These are phyloP conservation scores for Dryobotodes eremita DNA, from an alignment of 2,888 invertebrate species.

Conservation along the genomic window DNA sequence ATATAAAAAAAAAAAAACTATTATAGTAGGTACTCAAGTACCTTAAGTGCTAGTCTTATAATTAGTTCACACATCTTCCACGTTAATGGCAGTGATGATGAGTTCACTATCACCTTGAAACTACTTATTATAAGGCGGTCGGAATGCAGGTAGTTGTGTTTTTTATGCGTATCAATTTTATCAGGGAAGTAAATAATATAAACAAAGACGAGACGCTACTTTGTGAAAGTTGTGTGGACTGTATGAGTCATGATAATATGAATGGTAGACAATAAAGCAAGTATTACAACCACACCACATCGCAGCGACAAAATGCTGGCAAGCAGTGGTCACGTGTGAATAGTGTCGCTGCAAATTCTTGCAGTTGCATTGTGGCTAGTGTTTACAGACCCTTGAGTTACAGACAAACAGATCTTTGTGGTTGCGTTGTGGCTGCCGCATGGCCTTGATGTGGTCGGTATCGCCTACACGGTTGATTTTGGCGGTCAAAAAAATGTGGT, in stretches of 20 bases:
- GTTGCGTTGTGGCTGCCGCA: no score
- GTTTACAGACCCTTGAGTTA: no score
- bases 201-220: constrained; percentile 32
- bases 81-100: constrained; percentile 22
- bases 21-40: not conserved
- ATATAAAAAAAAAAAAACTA: constrained; percentile 2
- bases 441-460: no score
- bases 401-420: no score
- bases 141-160: constrained; percentile 34
- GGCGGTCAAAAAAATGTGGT: no score
- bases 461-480: no score
- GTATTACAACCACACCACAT: no score
- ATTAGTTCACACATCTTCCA: constrained; percentile 25
- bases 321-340: no score
- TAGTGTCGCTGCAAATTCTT: no score
- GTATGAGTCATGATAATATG: constrained; percentile 23
- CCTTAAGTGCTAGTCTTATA: constrained; percentile 3
- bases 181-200: constrained; percentile 31
- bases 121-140: not conserved
- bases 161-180: constrained; percentile 27
- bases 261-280: not conserved
- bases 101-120: constrained; percentile 37
- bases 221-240: constrained; percentile 37
- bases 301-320: no score
- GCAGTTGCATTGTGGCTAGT: no score